Evolutionary conservation across 2,113 vertebrate genomes (phyloP).

Genomic region (Spea multiplicata): DNA sequence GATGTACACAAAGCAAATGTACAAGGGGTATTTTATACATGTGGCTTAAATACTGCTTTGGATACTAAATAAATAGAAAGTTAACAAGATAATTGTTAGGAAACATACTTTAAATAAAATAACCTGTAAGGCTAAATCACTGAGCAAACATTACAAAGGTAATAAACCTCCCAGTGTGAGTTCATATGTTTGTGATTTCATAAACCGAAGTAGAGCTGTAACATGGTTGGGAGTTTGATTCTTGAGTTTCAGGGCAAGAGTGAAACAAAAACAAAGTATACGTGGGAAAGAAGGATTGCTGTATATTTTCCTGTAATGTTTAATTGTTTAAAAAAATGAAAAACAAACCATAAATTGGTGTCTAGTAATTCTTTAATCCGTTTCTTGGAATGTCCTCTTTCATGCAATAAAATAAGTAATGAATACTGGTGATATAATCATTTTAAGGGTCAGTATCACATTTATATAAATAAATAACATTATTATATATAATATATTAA

Average conservation of each 20-base stretch:
- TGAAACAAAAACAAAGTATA: too few species aligned
- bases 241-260: not conserved
- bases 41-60: constrained; percentile 49
- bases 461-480: too few species aligned
- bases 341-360: too few species aligned
- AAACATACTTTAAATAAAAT: constrained; percentile 45
- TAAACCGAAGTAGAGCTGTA: constrained; percentile 15
- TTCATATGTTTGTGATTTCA: constrained; percentile 32
- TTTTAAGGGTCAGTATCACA: too few species aligned
- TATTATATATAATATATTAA: too few species aligned
- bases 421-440: too few species aligned
- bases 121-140: constrained; percentile 34
- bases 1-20: constrained; percentile 47
- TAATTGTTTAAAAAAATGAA: too few species aligned
- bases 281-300: too few species aligned
- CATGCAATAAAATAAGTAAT: too few species aligned
- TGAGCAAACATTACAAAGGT: constrained; percentile 37
- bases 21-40: constrained; percentile 44
- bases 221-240: constrained; percentile 7
- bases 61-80: constrained; percentile 46
- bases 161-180: constrained; percentile 23
- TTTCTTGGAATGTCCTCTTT: too few species aligned
- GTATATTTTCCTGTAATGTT: too few species aligned
- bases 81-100: constrained; percentile 49
- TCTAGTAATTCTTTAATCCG: too few species aligned